Evolutionary conservation across 2,113 vertebrate species (phyloP).

Genomic region (Pardalotus punctatus): DNA sequence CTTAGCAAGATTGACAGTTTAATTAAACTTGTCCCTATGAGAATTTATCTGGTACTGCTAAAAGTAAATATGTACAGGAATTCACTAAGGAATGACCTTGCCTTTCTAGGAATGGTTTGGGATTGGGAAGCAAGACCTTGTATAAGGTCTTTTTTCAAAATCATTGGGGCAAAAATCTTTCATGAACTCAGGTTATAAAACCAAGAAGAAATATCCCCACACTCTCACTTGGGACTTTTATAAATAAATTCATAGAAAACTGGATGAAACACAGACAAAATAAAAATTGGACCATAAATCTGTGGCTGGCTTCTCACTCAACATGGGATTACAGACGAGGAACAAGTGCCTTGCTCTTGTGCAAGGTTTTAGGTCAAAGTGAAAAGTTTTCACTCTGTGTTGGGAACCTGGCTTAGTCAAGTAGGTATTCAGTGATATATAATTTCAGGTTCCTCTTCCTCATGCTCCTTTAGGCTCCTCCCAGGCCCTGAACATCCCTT

Average conservation of each 20-base stretch:
- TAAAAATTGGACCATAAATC: not conserved
- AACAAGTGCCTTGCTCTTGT: rapidly evolving
- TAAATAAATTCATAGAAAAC: not conserved
- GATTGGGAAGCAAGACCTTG: not conserved
- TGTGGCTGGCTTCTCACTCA: not conserved
- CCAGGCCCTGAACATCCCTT: not conserved
- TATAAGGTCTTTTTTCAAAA: not conserved
- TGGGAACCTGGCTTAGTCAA: not conserved
- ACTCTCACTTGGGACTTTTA: not conserved
- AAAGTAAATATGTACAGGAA: not conserved
- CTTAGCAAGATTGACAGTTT: conserved; percentile 8
- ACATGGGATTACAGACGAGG: not conserved
- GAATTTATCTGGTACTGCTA: not conserved
- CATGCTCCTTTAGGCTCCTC: not conserved
- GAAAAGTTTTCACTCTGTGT: not conserved
- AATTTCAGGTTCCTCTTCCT: not conserved
- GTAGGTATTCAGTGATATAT: not conserved
- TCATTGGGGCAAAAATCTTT: not conserved
- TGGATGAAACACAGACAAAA: not conserved
- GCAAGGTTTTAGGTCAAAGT: not conserved
- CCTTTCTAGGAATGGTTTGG: not conserved
- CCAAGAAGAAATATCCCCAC: not conserved
- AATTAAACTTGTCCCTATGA: not conserved
- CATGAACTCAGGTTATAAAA: not conserved
- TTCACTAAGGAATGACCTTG: not conserved